Percentiles rank a stretch among this genome's conserved stretches.
These are phyloP conservation scores for Cladorhizidae sp. DNA, from an alignment of 37 sponge, comb jelly and placozoan species.

Conservation along the genomic window DNA sequence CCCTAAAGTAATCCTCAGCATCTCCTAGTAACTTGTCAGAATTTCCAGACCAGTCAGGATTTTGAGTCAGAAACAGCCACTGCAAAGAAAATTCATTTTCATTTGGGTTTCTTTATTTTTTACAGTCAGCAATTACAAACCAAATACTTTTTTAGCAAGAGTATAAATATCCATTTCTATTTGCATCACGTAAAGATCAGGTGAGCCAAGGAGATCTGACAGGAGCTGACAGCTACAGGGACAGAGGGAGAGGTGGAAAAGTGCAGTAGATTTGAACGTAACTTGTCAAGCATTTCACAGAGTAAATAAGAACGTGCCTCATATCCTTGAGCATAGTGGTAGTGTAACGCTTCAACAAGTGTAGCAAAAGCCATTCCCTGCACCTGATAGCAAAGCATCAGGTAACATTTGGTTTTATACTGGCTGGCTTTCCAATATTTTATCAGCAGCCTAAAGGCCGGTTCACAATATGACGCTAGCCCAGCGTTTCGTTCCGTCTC, in stretches of 20 bases:
- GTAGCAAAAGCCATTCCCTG: conserved; percentile 44
- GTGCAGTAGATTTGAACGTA: not conserved
- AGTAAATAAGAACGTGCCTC: conserved; percentile 16
- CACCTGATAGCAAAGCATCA: conserved; percentile 40
- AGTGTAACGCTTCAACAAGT: conserved; percentile 40
- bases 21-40: conserved; percentile 21
- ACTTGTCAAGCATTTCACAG: not conserved
- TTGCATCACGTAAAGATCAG: conserved; percentile 79
- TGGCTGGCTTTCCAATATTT: no score
- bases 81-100: not conserved
- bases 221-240: conserved; percentile 24
- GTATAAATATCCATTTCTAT: conserved; percentile 86
- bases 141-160: conserved; percentile 63
- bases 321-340: conserved; percentile 49
- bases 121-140: not conserved
- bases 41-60: conserved; percentile 43
- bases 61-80: conserved; percentile 53
- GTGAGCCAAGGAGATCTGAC: conserved; percentile 33
- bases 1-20: conserved; percentile 46
- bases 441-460: no score
- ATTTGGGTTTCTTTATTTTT: not conserved
- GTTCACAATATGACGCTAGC: no score
- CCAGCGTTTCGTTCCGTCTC: no score
- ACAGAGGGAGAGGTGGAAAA: not conserved
- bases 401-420: not conserved